Evolutionary conservation across 2,113 vertebrate genomes (phyloP), one percentile per base, ranked within the genome.

Genomic region (Otis tarda): DNA sequence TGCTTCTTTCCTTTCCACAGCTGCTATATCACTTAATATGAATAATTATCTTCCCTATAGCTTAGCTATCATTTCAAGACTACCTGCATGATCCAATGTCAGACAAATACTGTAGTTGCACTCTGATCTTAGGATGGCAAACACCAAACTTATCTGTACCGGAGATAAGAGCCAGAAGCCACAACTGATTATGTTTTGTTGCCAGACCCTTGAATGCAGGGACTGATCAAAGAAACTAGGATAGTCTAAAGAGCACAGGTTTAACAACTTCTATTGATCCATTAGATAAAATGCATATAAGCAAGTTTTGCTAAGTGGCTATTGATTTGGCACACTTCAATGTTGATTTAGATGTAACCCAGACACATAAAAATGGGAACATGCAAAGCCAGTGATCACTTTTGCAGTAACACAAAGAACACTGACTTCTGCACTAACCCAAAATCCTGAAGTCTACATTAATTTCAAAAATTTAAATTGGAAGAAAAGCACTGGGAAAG

Each of bases 241-340:
- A 71, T 3, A 83, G 75, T 78, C 59, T 4, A 8, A 90, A 90
- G 63, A 86, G 33, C 56, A 75, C 7, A 49, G 21, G 56, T 75
- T 93, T 92, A 95, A 92, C 74, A 76, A 89, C 76, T 92, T 49
- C 59, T 59, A 90, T 59, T 60, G 86, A 92, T 81, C 86, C 83
- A 71, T 93, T 78, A 82, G 69, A 90, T 68, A 39, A 86, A 93
- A 92, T 86, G 73, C 71, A 89, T 78, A 90, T 87, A 86, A 94
- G 92, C 76, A 90, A 57, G 75, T 92, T 90, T 94, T 93, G 64
- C 60, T 92, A 95, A 95, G 76, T 84, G 49, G 30, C 37, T 92
- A 92, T 83, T 92, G 85, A 96, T 96, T 86, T 71, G 39, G n/a
- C 2, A 3, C 30, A 41, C 47, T 95, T 91, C 4, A 3, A n/a